phyloP scores from a whole-genome alignment of 2,797 vertebrate genomes.

The Steatocranus sp. region DNA sequence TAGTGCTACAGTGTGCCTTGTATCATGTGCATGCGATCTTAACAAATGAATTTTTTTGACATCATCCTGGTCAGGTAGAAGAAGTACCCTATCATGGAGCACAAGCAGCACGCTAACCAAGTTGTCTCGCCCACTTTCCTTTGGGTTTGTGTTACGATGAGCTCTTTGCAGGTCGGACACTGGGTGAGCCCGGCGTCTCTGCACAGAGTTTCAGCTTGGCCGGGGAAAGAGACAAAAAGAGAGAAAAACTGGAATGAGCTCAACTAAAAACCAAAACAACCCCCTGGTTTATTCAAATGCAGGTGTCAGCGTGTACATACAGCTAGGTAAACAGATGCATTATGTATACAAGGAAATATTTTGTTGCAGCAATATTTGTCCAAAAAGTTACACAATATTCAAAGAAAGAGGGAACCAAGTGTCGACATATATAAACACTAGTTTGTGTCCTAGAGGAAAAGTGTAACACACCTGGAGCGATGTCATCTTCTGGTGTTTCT shows the following conservation, averaged over 20 bases:
- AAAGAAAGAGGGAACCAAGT: not conserved
- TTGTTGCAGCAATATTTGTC: not conserved
- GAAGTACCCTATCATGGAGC: conserved; percentile 46
- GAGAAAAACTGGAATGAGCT: not conserved
- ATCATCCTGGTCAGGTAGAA: not conserved
- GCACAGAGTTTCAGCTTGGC: conserved; percentile 9
- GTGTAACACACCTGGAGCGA: conserved; percentile 1
- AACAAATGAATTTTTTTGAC: not conserved
- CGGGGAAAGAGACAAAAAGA: not conserved
- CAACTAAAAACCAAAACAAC: not conserved
- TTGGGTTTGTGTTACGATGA: conserved; percentile 40
- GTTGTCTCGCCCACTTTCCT: not conserved
- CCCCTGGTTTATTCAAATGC: not conserved
- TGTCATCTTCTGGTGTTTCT: not conserved
- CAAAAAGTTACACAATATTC: not conserved
- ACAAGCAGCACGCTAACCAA: conserved; percentile 42
- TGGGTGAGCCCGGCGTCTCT: not conserved
- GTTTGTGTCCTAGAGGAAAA: not conserved
- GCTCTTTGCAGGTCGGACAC: conserved; percentile 59
- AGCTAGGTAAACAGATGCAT: not conserved
- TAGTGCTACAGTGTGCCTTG: not conserved
- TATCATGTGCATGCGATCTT: not conserved
- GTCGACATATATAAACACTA: not conserved
- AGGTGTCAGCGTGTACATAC: not conserved
- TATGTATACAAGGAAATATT: not conserved